A percentile compares a stretch with the other conserved stretches of the same genome.
Evolutionary conservation across 2,888 invertebrate genomes (phyloP).

Genomic region (Agrotis puta): DNA sequence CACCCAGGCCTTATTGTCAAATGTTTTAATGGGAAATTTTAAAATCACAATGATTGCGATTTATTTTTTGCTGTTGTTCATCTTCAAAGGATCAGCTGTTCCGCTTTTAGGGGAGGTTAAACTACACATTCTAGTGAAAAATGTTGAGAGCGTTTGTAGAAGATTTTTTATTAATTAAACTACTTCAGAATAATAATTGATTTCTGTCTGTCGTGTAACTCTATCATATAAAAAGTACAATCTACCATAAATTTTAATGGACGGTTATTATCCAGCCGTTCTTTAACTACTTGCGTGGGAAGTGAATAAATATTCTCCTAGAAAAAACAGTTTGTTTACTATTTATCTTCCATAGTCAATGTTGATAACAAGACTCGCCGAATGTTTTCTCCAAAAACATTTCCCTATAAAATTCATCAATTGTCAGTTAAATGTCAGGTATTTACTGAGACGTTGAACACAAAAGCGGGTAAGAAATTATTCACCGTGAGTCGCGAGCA

Average conservation of each 20-base stretch:
- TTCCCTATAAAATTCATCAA: conserved; percentile 65
- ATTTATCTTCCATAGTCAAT: conserved; percentile 10
- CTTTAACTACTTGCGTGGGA: conserved; percentile 30
- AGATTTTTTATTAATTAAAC: conserved; percentile 3
- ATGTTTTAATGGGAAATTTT: conserved; percentile 75
- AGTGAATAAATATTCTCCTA: conserved; percentile 28
- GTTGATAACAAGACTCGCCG: conserved; percentile 15
- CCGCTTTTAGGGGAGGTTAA: conserved; percentile 46
- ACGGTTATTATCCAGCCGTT: conserved; percentile 34
- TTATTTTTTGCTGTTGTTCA: conserved; percentile 64
- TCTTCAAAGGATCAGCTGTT: conserved; percentile 72
- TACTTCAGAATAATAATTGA: neutral
- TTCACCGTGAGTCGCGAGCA: conserved; percentile 72
- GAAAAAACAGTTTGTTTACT: conserved; percentile 37
- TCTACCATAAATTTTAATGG: conserved; percentile 24
- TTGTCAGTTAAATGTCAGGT: conserved; percentile 71
- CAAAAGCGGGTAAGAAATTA: conserved; percentile 74
- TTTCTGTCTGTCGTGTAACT: conserved; percentile 10
- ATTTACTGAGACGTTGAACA: conserved; percentile 69
- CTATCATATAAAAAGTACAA: conserved; percentile 26
- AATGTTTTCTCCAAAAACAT: conserved; percentile 44
- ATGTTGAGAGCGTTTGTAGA: neutral
- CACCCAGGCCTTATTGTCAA: conserved; percentile 76
- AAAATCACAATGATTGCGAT: conserved; percentile 67
- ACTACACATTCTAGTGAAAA: conserved; percentile 4